A percentile compares a stretch with the other conserved stretches of the same genome.
These are phyloP conservation scores for Picathartes gymnocephalus DNA, from an alignment of 2,113 vertebrate species.

Conservation along the genomic window DNA sequence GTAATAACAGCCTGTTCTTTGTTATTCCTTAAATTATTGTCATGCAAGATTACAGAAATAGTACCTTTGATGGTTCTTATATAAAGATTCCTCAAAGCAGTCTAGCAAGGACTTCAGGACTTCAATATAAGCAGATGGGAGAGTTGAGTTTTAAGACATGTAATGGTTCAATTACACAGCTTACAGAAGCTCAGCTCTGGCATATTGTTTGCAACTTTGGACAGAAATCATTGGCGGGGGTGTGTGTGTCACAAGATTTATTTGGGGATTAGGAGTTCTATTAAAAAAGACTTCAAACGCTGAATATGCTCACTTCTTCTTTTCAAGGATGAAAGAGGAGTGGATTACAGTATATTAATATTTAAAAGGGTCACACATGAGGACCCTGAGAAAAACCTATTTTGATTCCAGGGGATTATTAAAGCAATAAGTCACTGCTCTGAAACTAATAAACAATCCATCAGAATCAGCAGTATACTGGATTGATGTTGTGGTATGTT, in stretches of 20 bases:
- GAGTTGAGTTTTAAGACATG: neutral
- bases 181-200: neutral
- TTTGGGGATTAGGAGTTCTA: neutral
- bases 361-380: conserved; percentile 12
- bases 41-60: neutral
- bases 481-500: too few species aligned
- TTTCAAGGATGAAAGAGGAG: neutral
- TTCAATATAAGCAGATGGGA: neutral
- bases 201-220: neutral
- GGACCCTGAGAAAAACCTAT: neutral
- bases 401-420: conserved; percentile 14
- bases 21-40: neutral
- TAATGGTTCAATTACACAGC: neutral
- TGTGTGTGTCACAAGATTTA: neutral
- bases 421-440: neutral
- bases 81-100: neutral
- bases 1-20: neutral
- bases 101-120: neutral
- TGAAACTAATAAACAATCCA: neutral
- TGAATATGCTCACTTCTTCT: neutral
- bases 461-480: neutral
- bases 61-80: neutral
- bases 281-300: neutral
- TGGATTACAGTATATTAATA: neutral
- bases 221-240: neutral